Base-by-base conservation (phyloP, 2,888 invertebrate species). In the Crioceris asparagi region DNA sequence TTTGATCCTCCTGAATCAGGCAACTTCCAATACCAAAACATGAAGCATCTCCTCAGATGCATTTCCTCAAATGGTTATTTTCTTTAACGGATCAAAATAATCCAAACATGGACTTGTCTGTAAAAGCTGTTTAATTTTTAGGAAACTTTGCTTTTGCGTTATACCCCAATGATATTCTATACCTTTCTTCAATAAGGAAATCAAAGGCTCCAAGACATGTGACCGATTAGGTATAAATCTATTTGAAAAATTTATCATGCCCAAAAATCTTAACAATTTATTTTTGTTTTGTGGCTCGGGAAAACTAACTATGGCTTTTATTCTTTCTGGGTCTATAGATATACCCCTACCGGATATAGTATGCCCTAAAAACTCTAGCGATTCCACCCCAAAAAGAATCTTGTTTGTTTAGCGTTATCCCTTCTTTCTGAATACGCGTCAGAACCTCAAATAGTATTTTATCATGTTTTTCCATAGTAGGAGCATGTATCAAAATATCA, bases 361-460 rank as follows among this genome's bases (percentile, higher is more conserved):
- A 33, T 56, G 48, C 10, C 57, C 56, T 29, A 60, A 35, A 38
- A 52, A 55, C 6, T 43, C 45, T 4, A 57, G 18, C 29, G 40
- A 17, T 14, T 31, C 21, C 2, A 41, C 43, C 1, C 45, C 44
- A 36, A 57, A 50, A 11, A 43, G 11, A 42, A 56, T 58, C 43
- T 60, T 58, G 2, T 46, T 42, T 36, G 32, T 55, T 55, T 4
- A 55, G 12, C 1, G 50, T 53, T 17, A 52, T 38, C 3, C 52
- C 51, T 12, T 43, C 48, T 26, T 46, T 23, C 16, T 42, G 12
- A n/a, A 53, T 16, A 35, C 39, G 39, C 23, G 32, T 14, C 18
- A 56, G 39, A 8, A 54, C 50, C 38, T 44, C 31, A 21, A 29
- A 29, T 17, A 55, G 16, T 6, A 43, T 49, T 25, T 30, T 26